Percentiles rank a stretch among this genome's conserved stretches.
Evolutionary conservation across 2,888 invertebrate genomes (phyloP).

Genomic region (Coelinius sp.): DNA sequence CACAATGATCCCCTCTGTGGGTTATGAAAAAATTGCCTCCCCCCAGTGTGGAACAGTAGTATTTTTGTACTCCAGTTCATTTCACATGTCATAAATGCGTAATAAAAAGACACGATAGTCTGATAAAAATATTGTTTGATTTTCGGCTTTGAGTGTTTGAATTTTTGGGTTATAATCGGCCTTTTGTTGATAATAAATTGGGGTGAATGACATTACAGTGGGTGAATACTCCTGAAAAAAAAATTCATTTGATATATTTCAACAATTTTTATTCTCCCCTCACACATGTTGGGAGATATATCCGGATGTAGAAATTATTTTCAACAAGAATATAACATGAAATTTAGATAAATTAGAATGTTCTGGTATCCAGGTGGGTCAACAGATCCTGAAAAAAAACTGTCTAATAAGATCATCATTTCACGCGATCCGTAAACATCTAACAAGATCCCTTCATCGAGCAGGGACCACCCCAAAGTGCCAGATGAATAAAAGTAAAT

Average conservation of each 20-base stretch:
- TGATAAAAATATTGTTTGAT: constrained; percentile 6
- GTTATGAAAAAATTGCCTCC: constrained; percentile 13
- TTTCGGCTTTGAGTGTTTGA: neutral
- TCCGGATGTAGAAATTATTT: too few relatives aligned
- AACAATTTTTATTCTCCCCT: too few relatives aligned
- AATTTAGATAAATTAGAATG: neutral
- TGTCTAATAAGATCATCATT: constrained; percentile 4
- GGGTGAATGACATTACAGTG: neutral
- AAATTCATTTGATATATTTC: too few relatives aligned
- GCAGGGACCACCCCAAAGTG: constrained; percentile 5
- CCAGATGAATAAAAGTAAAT: neutral
- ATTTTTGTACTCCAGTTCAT: constrained; percentile 61
- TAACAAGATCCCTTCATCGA: neutral
- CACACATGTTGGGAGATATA: too few relatives aligned
- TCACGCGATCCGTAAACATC: constrained; percentile 2
- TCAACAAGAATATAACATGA: neutral
- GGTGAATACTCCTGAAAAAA: neutral
- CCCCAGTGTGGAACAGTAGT: constrained; percentile 64
- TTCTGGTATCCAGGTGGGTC: neutral
- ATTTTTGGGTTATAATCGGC: neutral
- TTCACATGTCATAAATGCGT: constrained; percentile 52
- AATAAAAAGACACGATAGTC: constrained; percentile 52
- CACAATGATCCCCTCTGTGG: constrained; percentile 61
- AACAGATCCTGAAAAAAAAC: neutral
- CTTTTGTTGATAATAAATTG: neutral